Evolutionary conservation across 1,140 invertebrate genomes (phyloP).

Genomic region (Lepidotrigona ventralis): DNA sequence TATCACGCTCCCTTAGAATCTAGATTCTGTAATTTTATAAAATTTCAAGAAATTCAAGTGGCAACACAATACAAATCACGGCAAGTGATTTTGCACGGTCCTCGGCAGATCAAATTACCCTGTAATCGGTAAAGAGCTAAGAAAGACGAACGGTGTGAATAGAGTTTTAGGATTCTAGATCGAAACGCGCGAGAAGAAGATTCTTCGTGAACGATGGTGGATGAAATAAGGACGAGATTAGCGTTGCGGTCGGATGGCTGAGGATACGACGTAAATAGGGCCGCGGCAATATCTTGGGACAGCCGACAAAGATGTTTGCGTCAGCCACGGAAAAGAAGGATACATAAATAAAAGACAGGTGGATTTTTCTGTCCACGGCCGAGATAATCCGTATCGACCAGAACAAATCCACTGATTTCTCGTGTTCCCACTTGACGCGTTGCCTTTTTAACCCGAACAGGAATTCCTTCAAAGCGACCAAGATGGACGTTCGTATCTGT

Average conservation of each 20-base stretch:
- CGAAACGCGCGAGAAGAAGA: constrained; percentile 39
- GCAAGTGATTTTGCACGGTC: too few relatives aligned
- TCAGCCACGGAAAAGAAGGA: constrained; percentile 50
- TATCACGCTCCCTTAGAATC: too few relatives aligned
- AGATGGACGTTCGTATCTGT: constrained; percentile 13
- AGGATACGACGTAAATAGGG: constrained; percentile 57
- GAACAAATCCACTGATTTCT: constrained; percentile 45
- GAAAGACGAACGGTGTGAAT: constrained; percentile 16
- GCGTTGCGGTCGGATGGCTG: constrained; percentile 48
- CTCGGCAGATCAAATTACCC: background rate
- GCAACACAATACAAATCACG: too few relatives aligned
- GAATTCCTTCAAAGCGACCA: background rate
- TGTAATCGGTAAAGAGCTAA: background rate
- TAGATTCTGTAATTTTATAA: too few relatives aligned
- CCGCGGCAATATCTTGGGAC: constrained; percentile 39
- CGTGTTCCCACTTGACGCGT: constrained; percentile 44
- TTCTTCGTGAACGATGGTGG: constrained; percentile 1
- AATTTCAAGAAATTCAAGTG: too few relatives aligned
- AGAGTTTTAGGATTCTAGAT: constrained; percentile 21
- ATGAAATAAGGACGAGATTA: constrained; percentile 59
- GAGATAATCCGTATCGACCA: constrained; percentile 57
- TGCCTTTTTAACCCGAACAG: constrained; percentile 22
- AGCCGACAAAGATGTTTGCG: constrained; percentile 53
- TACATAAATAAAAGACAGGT: constrained; percentile 66
- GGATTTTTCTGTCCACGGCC: constrained; percentile 53